A percentile compares a stretch with the other conserved stretches of the same genome.
Conservation (phyloP, 2,797 vertebrate species). For the Hemibagrus guttatus region DNA sequence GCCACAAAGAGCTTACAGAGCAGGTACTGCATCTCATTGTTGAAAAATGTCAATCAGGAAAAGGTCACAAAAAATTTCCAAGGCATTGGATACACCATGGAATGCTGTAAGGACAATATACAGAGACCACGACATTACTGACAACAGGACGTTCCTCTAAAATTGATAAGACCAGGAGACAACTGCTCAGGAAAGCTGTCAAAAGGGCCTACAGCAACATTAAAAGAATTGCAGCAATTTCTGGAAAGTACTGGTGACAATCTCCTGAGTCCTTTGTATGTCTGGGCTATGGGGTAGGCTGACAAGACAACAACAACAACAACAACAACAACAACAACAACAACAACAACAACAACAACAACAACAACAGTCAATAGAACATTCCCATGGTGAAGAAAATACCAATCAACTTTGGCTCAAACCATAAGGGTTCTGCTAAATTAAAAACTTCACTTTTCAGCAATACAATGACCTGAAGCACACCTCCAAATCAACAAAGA, state of each 20-base stretch:
- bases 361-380: no score
- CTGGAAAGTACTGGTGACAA: background rate
- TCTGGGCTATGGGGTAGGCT: background rate
- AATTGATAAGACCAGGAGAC: background rate
- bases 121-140: background rate
- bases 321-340: no score
- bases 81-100: background rate
- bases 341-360: no score
- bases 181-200: background rate
- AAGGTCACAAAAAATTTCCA: background rate
- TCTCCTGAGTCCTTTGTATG: background rate
- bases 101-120: background rate
- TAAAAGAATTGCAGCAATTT: background rate
- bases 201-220: background rate
- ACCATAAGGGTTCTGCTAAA: background rate
- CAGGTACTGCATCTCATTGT: background rate
- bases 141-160: background rate
- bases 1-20: background rate
- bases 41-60: background rate
- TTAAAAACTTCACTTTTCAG: background rate
- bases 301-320: no score
- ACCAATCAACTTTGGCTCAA: no score
- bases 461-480: background rate
- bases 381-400: no score
- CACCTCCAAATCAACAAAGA: background rate